Conservation (phyloP, 2,797 vertebrate species). For the Pitangus sulphuratus region DNA sequence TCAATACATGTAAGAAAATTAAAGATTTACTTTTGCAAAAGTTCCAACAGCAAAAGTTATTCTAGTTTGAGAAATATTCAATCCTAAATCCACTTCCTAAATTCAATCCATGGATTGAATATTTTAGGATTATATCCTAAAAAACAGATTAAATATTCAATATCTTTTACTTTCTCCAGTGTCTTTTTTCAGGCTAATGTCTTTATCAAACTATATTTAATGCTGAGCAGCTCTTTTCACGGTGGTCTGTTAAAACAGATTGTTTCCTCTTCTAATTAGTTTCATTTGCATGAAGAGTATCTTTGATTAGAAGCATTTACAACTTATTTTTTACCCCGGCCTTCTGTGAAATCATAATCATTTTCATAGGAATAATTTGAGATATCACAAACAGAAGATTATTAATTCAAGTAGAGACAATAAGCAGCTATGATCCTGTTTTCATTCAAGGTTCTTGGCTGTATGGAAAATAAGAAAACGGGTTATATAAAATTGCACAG, state of each 20-base stretch:
- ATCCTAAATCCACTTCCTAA: not conserved
- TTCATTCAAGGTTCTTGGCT: not conserved
- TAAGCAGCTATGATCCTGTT: not conserved
- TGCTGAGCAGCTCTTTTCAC: not conserved
- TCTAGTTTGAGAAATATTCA: not conserved
- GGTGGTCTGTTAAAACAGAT: conserved; percentile 17
- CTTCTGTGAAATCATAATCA: not conserved
- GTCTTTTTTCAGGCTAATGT: not conserved
- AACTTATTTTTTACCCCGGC: not conserved
- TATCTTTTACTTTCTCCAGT: not conserved
- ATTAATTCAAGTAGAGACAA: conserved; percentile 3
- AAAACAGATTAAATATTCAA: not conserved
- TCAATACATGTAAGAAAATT: not conserved
- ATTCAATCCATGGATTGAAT: not conserved
- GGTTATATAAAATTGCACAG: not conserved
- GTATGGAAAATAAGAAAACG: not conserved
- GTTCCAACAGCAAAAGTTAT: not conserved
- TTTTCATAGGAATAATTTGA: conserved; percentile 14
- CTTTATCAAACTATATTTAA: not conserved
- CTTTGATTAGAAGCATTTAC: conserved; percentile 32
- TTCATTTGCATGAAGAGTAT: conserved; percentile 29
- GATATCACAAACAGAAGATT: conserved; percentile 15
- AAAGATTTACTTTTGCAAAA: not conserved
- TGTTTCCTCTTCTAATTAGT: conserved; percentile 40
- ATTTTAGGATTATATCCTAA: not conserved